Evolutionary conservation across 1,140 invertebrate genomes (phyloP).

Genomic region (Micrasema minimum): DNA sequence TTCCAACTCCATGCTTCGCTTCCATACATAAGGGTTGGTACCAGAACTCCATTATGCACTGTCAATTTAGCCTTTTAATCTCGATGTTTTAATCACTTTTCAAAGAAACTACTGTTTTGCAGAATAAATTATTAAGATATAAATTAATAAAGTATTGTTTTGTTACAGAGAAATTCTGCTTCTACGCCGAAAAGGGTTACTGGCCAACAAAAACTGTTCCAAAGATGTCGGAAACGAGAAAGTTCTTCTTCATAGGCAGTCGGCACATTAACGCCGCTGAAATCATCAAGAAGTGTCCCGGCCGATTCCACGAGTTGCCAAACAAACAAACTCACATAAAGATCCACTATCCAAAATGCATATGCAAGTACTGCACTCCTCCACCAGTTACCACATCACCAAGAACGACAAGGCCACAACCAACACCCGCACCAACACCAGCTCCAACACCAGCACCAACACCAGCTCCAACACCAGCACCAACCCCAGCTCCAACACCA

Average conservation of each 20-base stretch:
- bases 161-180: slow-evolving; percentile 33
- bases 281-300: slow-evolving; percentile 38
- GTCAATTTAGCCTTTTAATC: too few relatives aligned
- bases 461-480: not conserved
- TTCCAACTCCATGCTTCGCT: too few relatives aligned
- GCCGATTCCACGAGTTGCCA: slow-evolving; percentile 1
- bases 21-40: too few relatives aligned
- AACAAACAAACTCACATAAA: slow-evolving; percentile 29
- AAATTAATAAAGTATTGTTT: too few relatives aligned
- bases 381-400: not conserved
- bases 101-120: too few relatives aligned
- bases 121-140: too few relatives aligned
- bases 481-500: not conserved
- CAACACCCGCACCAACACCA: not conserved
- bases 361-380: not conserved
- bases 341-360: slow-evolving; percentile 32
- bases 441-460: not conserved
- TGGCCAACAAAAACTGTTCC: not conserved
- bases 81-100: too few relatives aligned
- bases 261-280: slow-evolving; percentile 17
- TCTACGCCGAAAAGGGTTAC: slow-evolving; percentile 26
- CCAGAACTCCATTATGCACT: too few relatives aligned
- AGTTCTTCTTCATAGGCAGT: slow-evolving; percentile 37
- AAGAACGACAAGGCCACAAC: not conserved
- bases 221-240: slow-evolving; percentile 2